phyloP scores from a whole-genome alignment of 2,797 vertebrate species.

The Mormyrops attenuatus region DNA sequence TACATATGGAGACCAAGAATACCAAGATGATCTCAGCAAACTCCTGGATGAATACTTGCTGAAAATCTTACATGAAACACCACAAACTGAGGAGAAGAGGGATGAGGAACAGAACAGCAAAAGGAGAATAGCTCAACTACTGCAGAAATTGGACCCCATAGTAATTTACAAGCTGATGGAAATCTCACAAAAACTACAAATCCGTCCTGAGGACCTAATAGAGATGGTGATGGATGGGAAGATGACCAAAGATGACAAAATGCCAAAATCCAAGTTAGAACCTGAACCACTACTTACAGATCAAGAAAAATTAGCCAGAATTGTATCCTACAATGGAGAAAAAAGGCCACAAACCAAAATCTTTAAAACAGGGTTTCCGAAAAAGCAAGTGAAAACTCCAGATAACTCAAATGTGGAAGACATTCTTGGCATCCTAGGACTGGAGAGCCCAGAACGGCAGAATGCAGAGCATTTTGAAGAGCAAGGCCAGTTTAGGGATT shows the following conservation, averaged over 20 bases:
- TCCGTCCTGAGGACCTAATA: conserved; percentile 83
- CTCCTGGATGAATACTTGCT: conserved; percentile 79
- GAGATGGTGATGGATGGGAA: conserved; percentile 73
- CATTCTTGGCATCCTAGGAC: conserved; percentile 75
- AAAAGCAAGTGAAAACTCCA: conserved; percentile 54
- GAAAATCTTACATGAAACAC: conserved; percentile 68
- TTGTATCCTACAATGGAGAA: conserved; percentile 58
- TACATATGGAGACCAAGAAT: conserved; percentile 47
- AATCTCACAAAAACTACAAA: conserved; percentile 83
- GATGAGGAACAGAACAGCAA: conserved; percentile 59
- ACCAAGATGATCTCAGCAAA: conserved; percentile 71
- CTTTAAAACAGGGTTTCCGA: conserved; percentile 63
- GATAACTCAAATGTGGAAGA: conserved; percentile 79
- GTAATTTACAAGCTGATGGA: conserved; percentile 79
- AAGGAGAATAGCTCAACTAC: conserved; percentile 57
- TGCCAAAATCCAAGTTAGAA: conserved; percentile 53
- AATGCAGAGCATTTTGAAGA: conserved; percentile 58
- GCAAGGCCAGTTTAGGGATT: conserved; percentile 65
- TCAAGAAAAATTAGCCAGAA: conserved; percentile 55
- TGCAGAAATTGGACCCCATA: conserved; percentile 65
- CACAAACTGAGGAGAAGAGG: conserved; percentile 48
- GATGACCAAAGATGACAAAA: conserved; percentile 69
- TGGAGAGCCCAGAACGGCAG: conserved; percentile 64
- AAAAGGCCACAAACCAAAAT: conserved; percentile 50
- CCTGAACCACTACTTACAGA: conserved; percentile 53